These are phyloP conservation scores for Sclerodermus sp. DNA, from an alignment of 2,888 invertebrate genomes.

Conservation along the genomic window DNA sequence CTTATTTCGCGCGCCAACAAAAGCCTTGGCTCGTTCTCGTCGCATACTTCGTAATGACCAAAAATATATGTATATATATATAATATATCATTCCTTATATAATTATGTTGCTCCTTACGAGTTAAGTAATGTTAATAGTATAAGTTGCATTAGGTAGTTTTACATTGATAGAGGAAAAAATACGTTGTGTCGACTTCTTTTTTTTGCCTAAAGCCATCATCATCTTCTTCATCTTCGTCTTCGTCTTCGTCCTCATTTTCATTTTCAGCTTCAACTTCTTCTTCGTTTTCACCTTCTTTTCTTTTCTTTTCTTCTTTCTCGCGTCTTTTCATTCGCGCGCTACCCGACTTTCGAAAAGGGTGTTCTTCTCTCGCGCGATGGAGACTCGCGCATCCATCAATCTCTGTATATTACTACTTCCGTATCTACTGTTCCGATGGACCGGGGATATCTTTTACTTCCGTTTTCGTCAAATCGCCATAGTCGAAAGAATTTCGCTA, in stretches of 20 bases:
- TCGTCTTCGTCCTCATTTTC: too few species aligned
- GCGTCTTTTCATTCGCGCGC: too few species aligned
- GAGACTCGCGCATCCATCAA: too few species aligned
- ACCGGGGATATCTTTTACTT: conserved; percentile 14
- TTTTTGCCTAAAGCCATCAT: too few species aligned
- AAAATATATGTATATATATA: conserved; percentile 56
- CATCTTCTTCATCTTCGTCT: conserved; percentile 16
- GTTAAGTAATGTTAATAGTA: conserved; percentile 56
- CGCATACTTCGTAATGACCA: conserved; percentile 52
- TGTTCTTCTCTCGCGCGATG: too few species aligned
- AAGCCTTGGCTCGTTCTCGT: conserved; percentile 50
- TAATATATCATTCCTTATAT: conserved; percentile 56
- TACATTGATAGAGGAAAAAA: conserved; percentile 56
- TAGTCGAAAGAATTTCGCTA: conserved; percentile 35
- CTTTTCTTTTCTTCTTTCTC: too few species aligned
- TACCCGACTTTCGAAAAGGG: too few species aligned
- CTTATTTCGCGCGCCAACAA: conserved; percentile 46
- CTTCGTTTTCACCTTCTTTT: too few species aligned
- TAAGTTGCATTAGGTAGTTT: conserved; percentile 55
- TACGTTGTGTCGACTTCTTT: conserved; percentile 44
- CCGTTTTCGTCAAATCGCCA: conserved; percentile 36
- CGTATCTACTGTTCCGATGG: too few species aligned
- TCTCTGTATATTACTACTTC: too few species aligned
- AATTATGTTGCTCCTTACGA: conserved; percentile 55
- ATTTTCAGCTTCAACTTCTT: too few species aligned